Evolutionary conservation across 2,113 vertebrate species (phyloP).

Genomic region (Tinamus guttatus): DNA sequence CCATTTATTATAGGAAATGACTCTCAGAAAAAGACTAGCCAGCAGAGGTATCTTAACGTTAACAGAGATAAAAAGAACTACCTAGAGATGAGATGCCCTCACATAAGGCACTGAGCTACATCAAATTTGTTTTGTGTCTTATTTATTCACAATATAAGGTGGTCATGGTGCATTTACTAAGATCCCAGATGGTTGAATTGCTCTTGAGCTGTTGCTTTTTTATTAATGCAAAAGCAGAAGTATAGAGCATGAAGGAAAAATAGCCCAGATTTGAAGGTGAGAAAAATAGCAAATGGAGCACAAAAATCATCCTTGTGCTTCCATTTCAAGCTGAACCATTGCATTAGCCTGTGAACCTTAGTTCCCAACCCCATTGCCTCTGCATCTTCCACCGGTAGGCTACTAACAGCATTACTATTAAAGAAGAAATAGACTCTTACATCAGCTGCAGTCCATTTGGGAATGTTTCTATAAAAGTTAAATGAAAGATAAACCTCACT

Average conservation of each 20-base stretch:
- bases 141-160: not conserved
- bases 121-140: not conserved
- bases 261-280: not conserved
- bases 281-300: not conserved
- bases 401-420: not conserved
- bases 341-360: not conserved
- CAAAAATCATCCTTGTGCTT: not conserved
- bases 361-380: not conserved
- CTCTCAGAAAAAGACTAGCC: not conserved
- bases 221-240: not conserved
- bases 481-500: not conserved
- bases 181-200: not conserved
- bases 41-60: not conserved
- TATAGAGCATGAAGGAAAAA: not conserved
- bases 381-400: not conserved
- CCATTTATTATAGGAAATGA: not conserved
- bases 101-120: not conserved
- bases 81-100: not conserved
- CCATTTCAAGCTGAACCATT: not conserved
- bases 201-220: not conserved
- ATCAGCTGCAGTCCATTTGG: not conserved
- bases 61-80: not conserved
- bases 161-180: not conserved
- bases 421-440: not conserved
- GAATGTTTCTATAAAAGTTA: not conserved